Evolutionary conservation across 1,140 invertebrate species (phyloP), one percentile per base, ranked within the genome.

Genomic region (Cotesia typhae): DNA sequence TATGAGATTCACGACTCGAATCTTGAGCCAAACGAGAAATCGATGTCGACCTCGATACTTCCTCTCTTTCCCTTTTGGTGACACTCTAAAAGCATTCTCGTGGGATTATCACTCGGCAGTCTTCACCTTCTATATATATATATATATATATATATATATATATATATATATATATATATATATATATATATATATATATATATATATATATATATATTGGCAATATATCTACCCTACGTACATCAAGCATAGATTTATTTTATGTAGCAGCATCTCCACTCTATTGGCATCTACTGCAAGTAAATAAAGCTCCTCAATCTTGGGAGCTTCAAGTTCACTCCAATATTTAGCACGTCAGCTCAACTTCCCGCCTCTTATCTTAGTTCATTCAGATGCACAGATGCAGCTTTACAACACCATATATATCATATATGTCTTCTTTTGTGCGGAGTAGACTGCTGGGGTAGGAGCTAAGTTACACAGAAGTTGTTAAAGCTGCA

Each of bases 41-140:
- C 67, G 53, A 69, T 69, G 37, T 41, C 57, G 67, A 69, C 67
- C 67, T 69, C 53, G 55, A 69, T 69, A 69, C 53, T 55, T 67
- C 47, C 14, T 67, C 66, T 60, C 20, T 60, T 20, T 20, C 53
- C 20, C 53, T 57, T 36, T 60, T 36, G 10, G 37, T 41, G 28
- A 17, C 57, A 55, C 67, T 59, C 53, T 69, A 36, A 60, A 59
- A 36, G 53, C 53, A 60, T 69, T 59, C 66, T 67, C 66, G 12
- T 17, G 20, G 66, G 66, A 67, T 67, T 69, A 60, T 69, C 36
- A 35, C 53, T 59, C 38, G 38, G 10, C 53, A 60, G 67, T 69
- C 53, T 53, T 51, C 51, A 20, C 20, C 28, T 4, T 60, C 7
- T 60, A 47, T 47, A 47, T 47, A 47, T 47, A 47, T 47, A 47